These are phyloP conservation scores for Calliopum simillimum DNA, from an alignment of 2,888 invertebrate genomes.

Conservation along the genomic window DNA sequence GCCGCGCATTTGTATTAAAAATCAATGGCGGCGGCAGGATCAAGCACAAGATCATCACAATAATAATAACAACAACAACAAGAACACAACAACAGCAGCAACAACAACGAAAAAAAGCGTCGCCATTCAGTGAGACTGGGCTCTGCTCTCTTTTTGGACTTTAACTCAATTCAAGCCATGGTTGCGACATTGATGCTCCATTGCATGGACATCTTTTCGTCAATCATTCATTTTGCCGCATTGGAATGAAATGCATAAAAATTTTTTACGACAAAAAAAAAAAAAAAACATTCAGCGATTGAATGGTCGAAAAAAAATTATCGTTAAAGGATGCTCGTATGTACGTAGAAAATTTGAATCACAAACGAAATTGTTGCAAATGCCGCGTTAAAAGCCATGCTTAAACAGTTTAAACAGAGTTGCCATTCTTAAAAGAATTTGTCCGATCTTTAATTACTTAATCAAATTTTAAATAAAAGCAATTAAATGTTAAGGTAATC, in stretches of 20 bases:
- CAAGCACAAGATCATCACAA: conserved; percentile 50
- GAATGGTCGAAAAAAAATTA: too few relatives aligned
- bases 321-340: conserved; percentile 27
- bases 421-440: conserved; percentile 15
- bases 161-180: conserved; percentile 28
- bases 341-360: conserved; percentile 43
- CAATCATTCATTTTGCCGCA: conserved; percentile 66
- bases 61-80: conserved; percentile 14
- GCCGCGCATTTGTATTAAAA: conserved; percentile 28
- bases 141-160: neutral
- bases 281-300: conserved; percentile 14
- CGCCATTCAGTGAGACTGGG: neutral
- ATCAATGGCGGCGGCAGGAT: conserved; percentile 56
- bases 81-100: conserved; percentile 20
- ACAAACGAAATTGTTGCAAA: conserved; percentile 35
- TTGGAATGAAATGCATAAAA: conserved; percentile 57
- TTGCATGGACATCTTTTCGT: conserved; percentile 60
- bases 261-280: conserved; percentile 25
- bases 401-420: conserved; percentile 19
- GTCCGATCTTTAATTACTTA: too few relatives aligned
- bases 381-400: conserved; percentile 23
- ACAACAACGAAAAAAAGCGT: conserved; percentile 9
- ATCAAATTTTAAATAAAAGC: too few relatives aligned
- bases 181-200: conserved; percentile 20
- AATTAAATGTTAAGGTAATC: too few relatives aligned